Evolutionary conservation across 2,888 invertebrate species (phyloP).

Genomic region (Lasioglossum marginatum): DNA sequence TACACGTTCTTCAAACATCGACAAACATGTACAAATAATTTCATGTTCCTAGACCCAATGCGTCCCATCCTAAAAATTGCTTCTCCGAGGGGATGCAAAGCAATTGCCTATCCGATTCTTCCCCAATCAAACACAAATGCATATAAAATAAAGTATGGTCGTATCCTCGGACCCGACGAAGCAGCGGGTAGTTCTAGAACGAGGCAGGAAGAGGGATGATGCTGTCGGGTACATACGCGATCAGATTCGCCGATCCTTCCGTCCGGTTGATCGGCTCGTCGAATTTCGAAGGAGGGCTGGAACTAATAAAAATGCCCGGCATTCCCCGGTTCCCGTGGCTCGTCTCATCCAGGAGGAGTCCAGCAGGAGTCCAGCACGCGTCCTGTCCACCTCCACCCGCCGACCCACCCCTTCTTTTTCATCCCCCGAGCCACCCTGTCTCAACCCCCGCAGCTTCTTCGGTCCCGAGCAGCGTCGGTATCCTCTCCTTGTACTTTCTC

Average conservation of each 20-base stretch:
- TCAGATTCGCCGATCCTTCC: constrained; percentile 68
- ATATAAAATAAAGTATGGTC: background rate
- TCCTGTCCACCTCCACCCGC: background rate
- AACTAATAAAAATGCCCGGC: constrained; percentile 83
- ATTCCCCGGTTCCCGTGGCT: constrained; percentile 75
- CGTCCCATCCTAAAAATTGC: background rate
- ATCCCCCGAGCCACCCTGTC: constrained; percentile 35
- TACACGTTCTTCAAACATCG: background rate
- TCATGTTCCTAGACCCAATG: background rate
- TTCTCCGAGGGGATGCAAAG: background rate
- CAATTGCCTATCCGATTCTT: background rate
- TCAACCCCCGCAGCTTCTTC: constrained; percentile 28
- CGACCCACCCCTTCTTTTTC: constrained; percentile 46
- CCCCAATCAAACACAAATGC: background rate
- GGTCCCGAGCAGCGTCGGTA: constrained; percentile 39
- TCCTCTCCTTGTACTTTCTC: constrained; percentile 69
- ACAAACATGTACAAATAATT: background rate
- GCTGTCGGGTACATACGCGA: constrained; percentile 54
- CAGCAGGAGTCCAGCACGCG: constrained; percentile 57
- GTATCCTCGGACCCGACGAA: background rate
- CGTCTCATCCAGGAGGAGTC: background rate
- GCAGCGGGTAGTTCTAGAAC: background rate
- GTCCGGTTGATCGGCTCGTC: constrained; percentile 62
- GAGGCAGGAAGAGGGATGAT: background rate
- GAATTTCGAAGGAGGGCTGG: constrained; percentile 68